Evolutionary conservation across 37 sponge, comb jelly and placozoan species (phyloP).

Genomic region (Trichoplax adhaerens): DNA sequence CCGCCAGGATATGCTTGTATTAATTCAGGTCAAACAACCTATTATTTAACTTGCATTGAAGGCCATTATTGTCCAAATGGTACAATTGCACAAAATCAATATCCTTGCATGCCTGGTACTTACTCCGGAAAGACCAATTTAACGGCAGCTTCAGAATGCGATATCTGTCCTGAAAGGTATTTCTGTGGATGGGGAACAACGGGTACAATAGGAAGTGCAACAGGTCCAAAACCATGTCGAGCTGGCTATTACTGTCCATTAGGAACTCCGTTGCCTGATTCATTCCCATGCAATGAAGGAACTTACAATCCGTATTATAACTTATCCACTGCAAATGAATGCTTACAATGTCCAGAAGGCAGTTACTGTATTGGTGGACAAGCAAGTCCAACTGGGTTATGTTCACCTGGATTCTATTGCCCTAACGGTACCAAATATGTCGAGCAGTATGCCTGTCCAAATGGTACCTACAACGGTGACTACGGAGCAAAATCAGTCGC

Average conservation of each 20-base stretch:
- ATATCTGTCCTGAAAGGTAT: conserved; percentile 1
- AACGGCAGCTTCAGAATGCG: conserved; percentile 9
- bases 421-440: conserved; percentile 9
- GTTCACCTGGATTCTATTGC: conserved; percentile 27
- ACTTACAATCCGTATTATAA: too few relatives aligned
- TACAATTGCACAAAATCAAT: conserved; percentile 1
- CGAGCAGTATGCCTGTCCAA: conserved; percentile 3
- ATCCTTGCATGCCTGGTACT: conserved; percentile 19
- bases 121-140: conserved; percentile 9
- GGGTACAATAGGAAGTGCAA: too few relatives aligned
- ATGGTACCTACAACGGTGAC: conserved; percentile 3
- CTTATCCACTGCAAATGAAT: too few relatives aligned
- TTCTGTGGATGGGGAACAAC: too few relatives aligned
- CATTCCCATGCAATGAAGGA: conserved; percentile 9
- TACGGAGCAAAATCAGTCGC: neutral
- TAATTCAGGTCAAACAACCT: neutral
- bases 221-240: too few relatives aligned
- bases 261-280: conserved; percentile 4
- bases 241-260: conserved; percentile 12
- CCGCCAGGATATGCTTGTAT: conserved; percentile 11
- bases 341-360: conserved; percentile 3
- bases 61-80: conserved; percentile 25
- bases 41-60: neutral
- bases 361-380: conserved; percentile 16
- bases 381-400: conserved; percentile 11